Base-by-base conservation (phyloP, 2,797 vertebrate species). In the Microhierax caerulescens region DNA sequence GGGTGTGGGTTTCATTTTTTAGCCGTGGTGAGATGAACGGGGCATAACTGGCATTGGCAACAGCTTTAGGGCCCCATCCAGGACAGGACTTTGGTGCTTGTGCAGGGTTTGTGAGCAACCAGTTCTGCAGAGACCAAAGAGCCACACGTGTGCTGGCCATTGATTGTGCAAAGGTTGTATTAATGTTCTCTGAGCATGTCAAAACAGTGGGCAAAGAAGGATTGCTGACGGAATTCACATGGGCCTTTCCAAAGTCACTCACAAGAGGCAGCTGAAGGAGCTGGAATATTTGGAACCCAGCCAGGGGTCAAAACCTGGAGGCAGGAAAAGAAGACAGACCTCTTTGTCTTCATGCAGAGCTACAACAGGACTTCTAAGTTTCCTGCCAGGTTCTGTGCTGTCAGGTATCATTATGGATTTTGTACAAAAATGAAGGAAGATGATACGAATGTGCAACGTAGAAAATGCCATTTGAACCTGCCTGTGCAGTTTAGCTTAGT, bases 321-420 rank as follows among this genome's bases (percentile, higher is more conserved):
- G 14, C 45, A 86, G 57, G 24, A 68, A 27, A 19, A 41, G 32
- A 65, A 86, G 25, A 18, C 28, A 34, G 21, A 60, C 11, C 10
- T 78, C 47, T 19, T 56, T 34, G 37, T 68, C n/a, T 37, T 65
- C 14, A 5, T 74, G 34, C 54, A 59, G 67, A 43, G 8, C 37
- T 37, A 14, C 37, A 45, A 2, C 27, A 28, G 74, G 50, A 28
- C 45, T 82, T 72, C 76, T 45, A 12, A 19, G 19, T 36, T 53
- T 67, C 56, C 47, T 91, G 32, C 13, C 4, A 6, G 8, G 3
- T 13, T 69, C 43, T 67, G 37, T n/a, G 76, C 69, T 68, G 18
- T 8, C 36, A 69, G 36, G 13, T 45, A 10, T 50, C 3, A 0
- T 15, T 54, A 45, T 0, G 0, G 11, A 57, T 70, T 89, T 39